Conservation (phyloP, 2,113 vertebrate genomes). For the Heliornis fulica region DNA sequence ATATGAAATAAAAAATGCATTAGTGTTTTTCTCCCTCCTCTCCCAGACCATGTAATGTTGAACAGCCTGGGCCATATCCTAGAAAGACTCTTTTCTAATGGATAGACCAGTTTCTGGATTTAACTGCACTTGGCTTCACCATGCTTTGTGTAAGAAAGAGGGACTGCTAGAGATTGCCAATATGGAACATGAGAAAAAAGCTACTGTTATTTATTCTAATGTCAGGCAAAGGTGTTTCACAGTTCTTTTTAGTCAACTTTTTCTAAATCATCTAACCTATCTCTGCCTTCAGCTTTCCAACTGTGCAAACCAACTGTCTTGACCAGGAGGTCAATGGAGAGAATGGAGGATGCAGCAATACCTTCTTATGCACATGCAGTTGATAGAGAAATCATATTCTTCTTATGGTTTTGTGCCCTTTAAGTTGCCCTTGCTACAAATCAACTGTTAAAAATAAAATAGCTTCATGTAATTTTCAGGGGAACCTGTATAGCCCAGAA, state of each 20-base stretch:
- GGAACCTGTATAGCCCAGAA: neutral
- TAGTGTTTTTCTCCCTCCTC: neutral
- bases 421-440: neutral
- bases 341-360: neutral
- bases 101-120: neutral
- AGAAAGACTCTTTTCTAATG: neutral
- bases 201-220: conserved; percentile 1
- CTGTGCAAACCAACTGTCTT: neutral
- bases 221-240: neutral
- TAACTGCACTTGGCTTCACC: neutral
- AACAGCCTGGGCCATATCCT: neutral
- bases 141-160: neutral
- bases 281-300: neutral
- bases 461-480: neutral
- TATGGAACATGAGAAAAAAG: neutral
- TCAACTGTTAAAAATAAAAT: neutral
- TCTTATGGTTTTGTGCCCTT: neutral
- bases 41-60: neutral
- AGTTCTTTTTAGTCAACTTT: conserved; percentile 9
- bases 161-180: neutral
- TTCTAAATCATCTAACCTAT: neutral
- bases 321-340: neutral
- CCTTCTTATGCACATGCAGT: neutral
- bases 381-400: neutral
- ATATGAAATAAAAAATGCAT: neutral